Conservation (phyloP, 2,888 invertebrate genomes). For the Leistus spinibarbis region DNA sequence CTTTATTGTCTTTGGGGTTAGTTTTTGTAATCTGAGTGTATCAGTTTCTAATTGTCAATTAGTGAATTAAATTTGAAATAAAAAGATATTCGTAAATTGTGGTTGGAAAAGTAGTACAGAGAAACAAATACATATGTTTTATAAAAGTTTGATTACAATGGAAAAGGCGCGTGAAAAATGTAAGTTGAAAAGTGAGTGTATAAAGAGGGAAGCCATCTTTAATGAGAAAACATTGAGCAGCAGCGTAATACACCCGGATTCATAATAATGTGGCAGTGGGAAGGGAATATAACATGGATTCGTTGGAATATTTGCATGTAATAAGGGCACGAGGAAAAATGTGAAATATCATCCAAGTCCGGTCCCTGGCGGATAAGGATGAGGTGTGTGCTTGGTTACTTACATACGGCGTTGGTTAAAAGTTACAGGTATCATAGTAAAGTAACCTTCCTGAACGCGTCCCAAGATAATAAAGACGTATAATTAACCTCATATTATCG, state of each 20-base stretch:
- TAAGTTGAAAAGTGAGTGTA: background rate
- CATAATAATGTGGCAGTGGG: background rate
- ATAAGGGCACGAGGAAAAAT: background rate
- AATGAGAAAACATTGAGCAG: background rate
- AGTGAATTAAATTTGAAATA: no score
- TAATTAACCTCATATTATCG: constrained; percentile 49
- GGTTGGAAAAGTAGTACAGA: no score
- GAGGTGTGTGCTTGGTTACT: background rate
- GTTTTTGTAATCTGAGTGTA: no score
- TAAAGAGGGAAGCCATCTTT: background rate
- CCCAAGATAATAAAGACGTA: constrained; percentile 46
- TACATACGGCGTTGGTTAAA: constrained; percentile 33
- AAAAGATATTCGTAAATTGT: no score
- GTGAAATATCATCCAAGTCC: background rate
- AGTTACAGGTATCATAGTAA: constrained; percentile 44
- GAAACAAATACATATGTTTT: no score
- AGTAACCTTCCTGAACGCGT: constrained; percentile 45
- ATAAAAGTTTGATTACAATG: background rate
- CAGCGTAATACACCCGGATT: no score
- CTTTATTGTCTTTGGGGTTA: no score
- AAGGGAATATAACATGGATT: background rate
- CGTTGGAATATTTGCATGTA: background rate
- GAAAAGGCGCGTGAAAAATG: background rate
- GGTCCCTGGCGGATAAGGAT: background rate
- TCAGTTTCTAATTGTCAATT: no score